Evolutionary conservation across 64 coral and sea anemone genomes (phyloP).

Genomic region (Montipora efflorescens): DNA sequence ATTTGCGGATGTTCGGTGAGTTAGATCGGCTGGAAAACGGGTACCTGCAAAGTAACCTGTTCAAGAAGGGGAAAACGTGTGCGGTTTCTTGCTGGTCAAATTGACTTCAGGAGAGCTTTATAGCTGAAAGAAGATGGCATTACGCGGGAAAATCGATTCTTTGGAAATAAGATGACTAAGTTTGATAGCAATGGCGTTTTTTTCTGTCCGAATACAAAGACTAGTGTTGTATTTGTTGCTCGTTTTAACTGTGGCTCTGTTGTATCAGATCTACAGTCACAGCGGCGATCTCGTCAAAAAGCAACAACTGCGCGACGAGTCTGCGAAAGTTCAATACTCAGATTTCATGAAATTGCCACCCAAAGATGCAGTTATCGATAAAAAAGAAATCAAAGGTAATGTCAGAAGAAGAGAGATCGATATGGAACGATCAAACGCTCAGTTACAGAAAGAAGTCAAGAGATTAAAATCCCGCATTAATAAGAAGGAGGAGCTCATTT

Average conservation of each 20-base stretch:
- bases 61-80: neutral
- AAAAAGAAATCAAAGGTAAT: neutral
- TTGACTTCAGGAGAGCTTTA: neutral
- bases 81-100: neutral
- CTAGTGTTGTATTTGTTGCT: slow-evolving; percentile 51
- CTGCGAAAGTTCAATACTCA: slow-evolving; percentile 1
- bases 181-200: slow-evolving; percentile 42
- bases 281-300: slow-evolving; percentile 16
- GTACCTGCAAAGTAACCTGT: slow-evolving; percentile 32
- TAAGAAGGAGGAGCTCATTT: slow-evolving; percentile 46
- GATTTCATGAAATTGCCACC: neutral
- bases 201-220: slow-evolving; percentile 66
- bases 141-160: slow-evolving; percentile 8
- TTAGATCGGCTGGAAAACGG: slow-evolving; percentile 6
- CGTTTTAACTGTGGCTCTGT: slow-evolving; percentile 29
- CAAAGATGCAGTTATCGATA: neutral
- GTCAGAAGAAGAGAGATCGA: slow-evolving; percentile 10
- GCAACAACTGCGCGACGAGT: neutral
- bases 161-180: slow-evolving; percentile 32
- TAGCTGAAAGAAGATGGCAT: neutral
- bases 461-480: slow-evolving; percentile 67
- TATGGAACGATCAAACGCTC: slow-evolving; percentile 5
- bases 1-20: neutral
- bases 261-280: slow-evolving; percentile 75
- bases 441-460: slow-evolving; percentile 54